Conservation (phyloP, 2,797 vertebrate species). For the Ciconia nigra region DNA sequence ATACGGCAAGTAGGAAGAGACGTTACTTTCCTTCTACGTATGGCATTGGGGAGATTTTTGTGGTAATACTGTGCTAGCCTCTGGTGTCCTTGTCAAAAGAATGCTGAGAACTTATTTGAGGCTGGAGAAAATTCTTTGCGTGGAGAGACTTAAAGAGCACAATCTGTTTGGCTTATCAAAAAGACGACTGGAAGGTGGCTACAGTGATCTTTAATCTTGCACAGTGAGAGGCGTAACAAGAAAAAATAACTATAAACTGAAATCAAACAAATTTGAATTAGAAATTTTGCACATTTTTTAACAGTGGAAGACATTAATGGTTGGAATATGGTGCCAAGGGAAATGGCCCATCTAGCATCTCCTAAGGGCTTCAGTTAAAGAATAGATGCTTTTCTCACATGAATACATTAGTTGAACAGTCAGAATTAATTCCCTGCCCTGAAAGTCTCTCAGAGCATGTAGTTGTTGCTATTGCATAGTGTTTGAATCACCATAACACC, state of each 20-base stretch:
- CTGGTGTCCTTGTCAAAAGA: background rate
- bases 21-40: background rate
- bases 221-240: background rate
- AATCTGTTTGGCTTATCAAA: background rate
- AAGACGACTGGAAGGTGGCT: background rate
- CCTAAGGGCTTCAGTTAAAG: background rate
- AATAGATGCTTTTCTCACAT: background rate
- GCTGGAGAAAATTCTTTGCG: background rate
- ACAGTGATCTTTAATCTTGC: background rate
- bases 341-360: background rate
- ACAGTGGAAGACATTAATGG: background rate
- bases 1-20: background rate
- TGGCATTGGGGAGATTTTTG: background rate
- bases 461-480: background rate
- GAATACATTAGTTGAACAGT: background rate
- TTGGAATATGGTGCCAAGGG: background rate
- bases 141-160: background rate
- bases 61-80: background rate
- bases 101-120: background rate
- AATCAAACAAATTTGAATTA: background rate
- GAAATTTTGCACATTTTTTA: background rate
- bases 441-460: background rate
- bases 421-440: background rate
- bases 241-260: background rate
- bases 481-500: background rate